Conservation (phyloP, 1,140 invertebrate genomes). For the Leptopilina clavipes region DNA sequence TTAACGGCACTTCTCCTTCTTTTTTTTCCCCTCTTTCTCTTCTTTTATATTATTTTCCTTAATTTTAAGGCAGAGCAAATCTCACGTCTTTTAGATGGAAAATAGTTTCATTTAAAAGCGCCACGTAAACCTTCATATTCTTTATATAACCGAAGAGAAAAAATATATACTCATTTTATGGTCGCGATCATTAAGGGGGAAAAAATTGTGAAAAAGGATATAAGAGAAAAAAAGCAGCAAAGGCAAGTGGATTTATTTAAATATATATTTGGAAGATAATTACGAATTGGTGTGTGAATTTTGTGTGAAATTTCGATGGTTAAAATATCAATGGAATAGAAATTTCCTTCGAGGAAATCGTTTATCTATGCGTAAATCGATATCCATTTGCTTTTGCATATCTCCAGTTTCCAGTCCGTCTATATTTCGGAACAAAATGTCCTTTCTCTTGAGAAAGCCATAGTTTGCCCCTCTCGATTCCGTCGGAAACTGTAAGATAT, state of each 20-base stretch:
- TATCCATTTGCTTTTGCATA: conserved; percentile 8
- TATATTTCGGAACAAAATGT: conserved; percentile 13
- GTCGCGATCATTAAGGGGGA: too few relatives aligned
- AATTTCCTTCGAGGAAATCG: not conserved
- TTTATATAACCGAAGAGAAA: not conserved
- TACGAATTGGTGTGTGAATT: too few relatives aligned
- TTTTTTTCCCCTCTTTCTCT: too few relatives aligned
- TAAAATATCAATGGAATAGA: not conserved
- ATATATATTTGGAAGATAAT: too few relatives aligned
- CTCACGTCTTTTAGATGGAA: not conserved
- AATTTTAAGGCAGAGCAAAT: conserved; percentile 12
- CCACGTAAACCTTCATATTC: not conserved
- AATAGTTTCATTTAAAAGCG: not conserved
- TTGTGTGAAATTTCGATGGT: too few relatives aligned
- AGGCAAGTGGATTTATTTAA: too few relatives aligned
- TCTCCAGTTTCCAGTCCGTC: conserved; percentile 1
- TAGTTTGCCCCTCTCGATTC: not conserved
- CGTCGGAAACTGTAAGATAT: not conserved
- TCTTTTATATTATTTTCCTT: not conserved
- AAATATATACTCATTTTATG: too few relatives aligned
- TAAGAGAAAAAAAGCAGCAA: too few relatives aligned
- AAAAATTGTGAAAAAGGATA: too few relatives aligned
- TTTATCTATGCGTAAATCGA: conserved; percentile 3
- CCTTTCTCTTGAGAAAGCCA: not conserved
- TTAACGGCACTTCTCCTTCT: not conserved